phyloP scores from a whole-genome alignment of 2,888 invertebrate genomes.

The Acanthosepion pharaonis region DNA sequence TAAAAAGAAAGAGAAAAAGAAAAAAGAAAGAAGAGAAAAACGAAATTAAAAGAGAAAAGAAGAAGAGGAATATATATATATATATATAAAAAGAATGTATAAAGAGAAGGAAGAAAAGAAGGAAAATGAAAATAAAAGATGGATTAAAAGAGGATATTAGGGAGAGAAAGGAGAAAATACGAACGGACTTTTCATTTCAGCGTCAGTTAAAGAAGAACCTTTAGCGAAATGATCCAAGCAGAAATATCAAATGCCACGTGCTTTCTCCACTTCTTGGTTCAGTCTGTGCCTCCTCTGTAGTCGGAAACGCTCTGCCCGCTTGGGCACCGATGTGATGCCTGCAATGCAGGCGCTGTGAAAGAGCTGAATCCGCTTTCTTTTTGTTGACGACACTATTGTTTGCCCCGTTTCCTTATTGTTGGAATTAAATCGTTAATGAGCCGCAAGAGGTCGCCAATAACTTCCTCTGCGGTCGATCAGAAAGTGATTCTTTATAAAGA shows the following conservation, averaged over 20 bases:
- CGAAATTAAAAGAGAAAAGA: neutral
- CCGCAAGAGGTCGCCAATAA: constrained; percentile 36
- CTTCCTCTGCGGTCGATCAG: constrained; percentile 34
- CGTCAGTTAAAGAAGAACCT: neutral
- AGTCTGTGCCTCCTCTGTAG: neutral
- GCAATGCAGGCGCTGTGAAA: neutral
- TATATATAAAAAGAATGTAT: too few relatives aligned
- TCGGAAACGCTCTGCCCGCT: too few relatives aligned
- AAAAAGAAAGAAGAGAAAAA: neutral
- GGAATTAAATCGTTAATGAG: constrained; percentile 34
- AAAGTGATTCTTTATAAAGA: constrained; percentile 14
- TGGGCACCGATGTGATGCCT: neutral
- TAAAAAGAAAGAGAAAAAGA: neutral
- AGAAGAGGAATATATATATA: too few relatives aligned
- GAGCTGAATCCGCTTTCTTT: neutral
- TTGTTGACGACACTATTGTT: neutral
- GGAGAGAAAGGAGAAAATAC: neutral
- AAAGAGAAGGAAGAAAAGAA: too few relatives aligned
- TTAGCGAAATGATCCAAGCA: neutral
- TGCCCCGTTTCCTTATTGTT: constrained; percentile 14
- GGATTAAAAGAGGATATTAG: too few relatives aligned
- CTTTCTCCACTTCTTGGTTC: neutral
- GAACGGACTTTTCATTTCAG: neutral
- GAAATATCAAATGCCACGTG: neutral
- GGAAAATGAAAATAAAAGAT: too few relatives aligned